phyloP scores from a whole-genome alignment of 2,113 vertebrate genomes.

The Labrus mixtus region DNA sequence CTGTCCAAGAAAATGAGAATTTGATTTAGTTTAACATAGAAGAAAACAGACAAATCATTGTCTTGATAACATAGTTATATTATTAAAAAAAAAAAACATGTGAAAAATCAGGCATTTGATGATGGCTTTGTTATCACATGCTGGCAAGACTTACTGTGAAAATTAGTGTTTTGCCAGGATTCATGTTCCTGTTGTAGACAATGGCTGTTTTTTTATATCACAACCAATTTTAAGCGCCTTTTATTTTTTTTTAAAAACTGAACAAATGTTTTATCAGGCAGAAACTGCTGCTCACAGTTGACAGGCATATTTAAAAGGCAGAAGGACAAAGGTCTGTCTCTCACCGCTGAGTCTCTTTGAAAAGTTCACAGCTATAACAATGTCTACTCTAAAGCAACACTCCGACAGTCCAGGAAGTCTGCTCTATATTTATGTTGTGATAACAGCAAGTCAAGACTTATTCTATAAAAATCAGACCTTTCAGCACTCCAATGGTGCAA shows the following conservation, averaged over 20 bases:
- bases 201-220: slow-evolving; percentile 8
- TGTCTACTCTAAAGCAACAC: slow-evolving; percentile 5
- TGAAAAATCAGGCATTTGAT: slow-evolving; percentile 15
- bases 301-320: slow-evolving; percentile 1
- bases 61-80: too few relatives aligned
- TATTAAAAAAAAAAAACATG: background rate
- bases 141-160: slow-evolving; percentile 41
- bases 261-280: slow-evolving; percentile 4
- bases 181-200: slow-evolving; percentile 22
- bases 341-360: background rate
- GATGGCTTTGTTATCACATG: slow-evolving; percentile 30
- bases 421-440: slow-evolving; percentile 1
- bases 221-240: slow-evolving; percentile 1
- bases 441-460: background rate
- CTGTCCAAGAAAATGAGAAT: background rate
- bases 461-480: background rate
- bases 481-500: background rate
- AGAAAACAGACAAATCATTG: too few relatives aligned
- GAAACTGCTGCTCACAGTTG: background rate
- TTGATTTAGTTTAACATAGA: background rate
- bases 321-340: background rate
- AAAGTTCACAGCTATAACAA: slow-evolving; percentile 18
- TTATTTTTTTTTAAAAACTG: slow-evolving; percentile 23
- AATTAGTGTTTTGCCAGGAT: slow-evolving; percentile 37
- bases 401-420: background rate